Percentiles rank a stretch among this genome's conserved stretches.
phyloP scores from a whole-genome alignment of 1,140 invertebrate species.

The Eriocheir sinensis region DNA sequence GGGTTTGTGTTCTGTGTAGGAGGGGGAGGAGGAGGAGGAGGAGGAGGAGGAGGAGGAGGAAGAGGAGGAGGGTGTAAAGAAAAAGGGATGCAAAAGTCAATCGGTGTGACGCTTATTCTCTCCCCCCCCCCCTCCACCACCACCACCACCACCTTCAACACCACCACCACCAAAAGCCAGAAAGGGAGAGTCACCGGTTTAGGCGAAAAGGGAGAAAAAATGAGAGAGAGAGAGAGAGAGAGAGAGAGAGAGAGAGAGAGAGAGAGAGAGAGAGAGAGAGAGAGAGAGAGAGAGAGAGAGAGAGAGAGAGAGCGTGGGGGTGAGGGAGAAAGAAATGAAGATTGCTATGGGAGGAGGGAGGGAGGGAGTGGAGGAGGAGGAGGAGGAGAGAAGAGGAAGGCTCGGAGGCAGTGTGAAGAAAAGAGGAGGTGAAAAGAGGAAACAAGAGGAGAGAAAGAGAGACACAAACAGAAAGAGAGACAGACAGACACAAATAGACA shows the following conservation, averaged over 20 bases:
- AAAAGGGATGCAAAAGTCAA: background rate
- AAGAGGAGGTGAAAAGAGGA: too few relatives aligned
- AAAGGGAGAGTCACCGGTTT: background rate
- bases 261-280: too few relatives aligned
- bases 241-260: too few relatives aligned
- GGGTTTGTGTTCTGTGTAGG: too few relatives aligned
- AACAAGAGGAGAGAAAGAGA: too few relatives aligned
- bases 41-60: too few relatives aligned
- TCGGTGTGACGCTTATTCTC: background rate
- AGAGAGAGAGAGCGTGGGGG: background rate
- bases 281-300: background rate
- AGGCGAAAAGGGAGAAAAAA: background rate
- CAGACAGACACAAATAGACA: too few relatives aligned
- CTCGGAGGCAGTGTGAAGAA: background rate
- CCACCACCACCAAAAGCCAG: background rate
- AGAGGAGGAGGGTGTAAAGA: background rate
- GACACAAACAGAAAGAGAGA: too few relatives aligned
- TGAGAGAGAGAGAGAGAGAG: conserved; percentile 13
- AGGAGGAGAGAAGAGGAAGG: background rate
- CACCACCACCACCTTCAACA: background rate
- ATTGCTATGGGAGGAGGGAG: too few relatives aligned
- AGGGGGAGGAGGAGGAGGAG: background rate
- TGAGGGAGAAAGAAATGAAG: background rate
- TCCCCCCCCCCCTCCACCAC: background rate
- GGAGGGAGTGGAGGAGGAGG: background rate